Conservation (phyloP, 2,888 invertebrate genomes). For the Apodemia arnacis region DNA sequence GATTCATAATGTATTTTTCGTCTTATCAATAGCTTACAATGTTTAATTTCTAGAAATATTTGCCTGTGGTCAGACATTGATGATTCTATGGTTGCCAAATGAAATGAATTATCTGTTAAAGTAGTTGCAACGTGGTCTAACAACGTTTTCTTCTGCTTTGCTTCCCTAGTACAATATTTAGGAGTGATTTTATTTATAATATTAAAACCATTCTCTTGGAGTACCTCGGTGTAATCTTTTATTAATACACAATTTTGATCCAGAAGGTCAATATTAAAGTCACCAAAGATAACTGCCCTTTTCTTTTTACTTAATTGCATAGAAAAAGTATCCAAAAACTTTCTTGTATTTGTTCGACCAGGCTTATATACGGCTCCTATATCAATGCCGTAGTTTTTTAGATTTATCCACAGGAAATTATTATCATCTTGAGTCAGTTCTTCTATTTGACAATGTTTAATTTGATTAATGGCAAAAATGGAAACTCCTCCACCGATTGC, state of each 20-base stretch:
- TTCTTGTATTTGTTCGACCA: conserved; percentile 14
- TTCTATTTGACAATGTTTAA: conserved; percentile 38
- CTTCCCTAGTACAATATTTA: too few species aligned
- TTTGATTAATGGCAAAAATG: conserved; percentile 35
- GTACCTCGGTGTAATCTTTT: too few species aligned
- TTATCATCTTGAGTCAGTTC: conserved; percentile 40
- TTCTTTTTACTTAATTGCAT: conserved; percentile 30
- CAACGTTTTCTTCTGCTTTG: too few species aligned
- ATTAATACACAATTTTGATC: not conserved
- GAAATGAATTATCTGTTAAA: too few species aligned
- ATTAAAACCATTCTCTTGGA: too few species aligned
- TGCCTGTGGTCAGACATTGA: too few species aligned
- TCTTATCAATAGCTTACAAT: too few species aligned
- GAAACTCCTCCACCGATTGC: conserved; percentile 46
- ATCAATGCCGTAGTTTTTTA: conserved; percentile 33
- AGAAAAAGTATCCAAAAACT: conserved; percentile 29
- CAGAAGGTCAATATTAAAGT: conserved; percentile 38
- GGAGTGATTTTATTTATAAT: too few species aligned
- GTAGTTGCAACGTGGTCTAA: too few species aligned
- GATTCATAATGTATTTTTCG: too few species aligned
- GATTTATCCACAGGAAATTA: conserved; percentile 57
- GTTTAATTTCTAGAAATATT: too few species aligned
- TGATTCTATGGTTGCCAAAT: too few species aligned
- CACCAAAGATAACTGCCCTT: conserved; percentile 35
- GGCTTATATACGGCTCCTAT: conserved; percentile 53